Evolutionary conservation across 2,113 vertebrate species (phyloP), one percentile per base, ranked within the genome.

Genomic region (Hippolais icterina): DNA sequence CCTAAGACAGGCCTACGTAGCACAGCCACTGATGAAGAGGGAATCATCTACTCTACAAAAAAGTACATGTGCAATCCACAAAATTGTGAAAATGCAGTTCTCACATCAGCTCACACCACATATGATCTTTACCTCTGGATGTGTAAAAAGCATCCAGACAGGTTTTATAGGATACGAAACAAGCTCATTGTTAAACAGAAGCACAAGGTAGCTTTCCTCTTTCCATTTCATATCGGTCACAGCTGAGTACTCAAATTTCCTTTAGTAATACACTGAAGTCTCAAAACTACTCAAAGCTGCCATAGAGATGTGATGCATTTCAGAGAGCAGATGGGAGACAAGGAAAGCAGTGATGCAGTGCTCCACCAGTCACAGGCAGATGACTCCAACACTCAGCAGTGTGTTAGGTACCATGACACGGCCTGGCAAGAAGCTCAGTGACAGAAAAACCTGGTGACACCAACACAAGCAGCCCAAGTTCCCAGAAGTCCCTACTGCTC

Each of bases 11-110:
- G n/a, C 14, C 64, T 52, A 39, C 46, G 28, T 4, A 74, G 69
- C 41, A 69, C 25, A 52, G 33, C 6, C 60, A n/a, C 28, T 56
- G 35, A 79, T 23, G 11, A 82, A 66, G 35, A 53, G 3, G 11
- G 42, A 70, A 87, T 63, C 56, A 53, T 17, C 41, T 80, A 5
- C 44, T 66, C 64, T 47, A 61, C 47, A 24, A 57, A 50, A 3
- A 46, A 10, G 27, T 12, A 63, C 5, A 29, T 0, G 0, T 5
- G 11, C 29, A 42, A 54, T 25, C 39, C 71, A 72, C 22, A 64
- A 60, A 74, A 53, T 0, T 1, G 1, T 19, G 10, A 37, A 59
- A 77, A 70, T 3, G 41, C 61, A 71, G 22, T 28, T 93, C 47
- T 81, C 27, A 0, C 46, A 47, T 15, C 64, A 90, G 33, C 39